Percentiles rank a stretch among this genome's conserved stretches.
Conservation (phyloP, 2,797 vertebrate species). For the Myiotriccus ornatus region DNA sequence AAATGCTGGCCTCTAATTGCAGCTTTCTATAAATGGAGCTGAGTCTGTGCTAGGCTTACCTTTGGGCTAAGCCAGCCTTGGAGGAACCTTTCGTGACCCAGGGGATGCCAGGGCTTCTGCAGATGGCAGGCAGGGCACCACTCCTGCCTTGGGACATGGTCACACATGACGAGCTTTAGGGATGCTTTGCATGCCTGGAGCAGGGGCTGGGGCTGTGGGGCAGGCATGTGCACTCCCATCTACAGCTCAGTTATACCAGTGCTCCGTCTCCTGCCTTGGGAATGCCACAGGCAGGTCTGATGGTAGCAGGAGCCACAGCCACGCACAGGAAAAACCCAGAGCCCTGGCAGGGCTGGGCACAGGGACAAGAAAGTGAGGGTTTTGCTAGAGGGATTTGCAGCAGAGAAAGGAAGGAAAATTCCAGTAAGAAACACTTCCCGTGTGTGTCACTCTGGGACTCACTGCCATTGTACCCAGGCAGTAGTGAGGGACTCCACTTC, state of each 20-base stretch:
- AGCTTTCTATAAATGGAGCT: slow-evolving; percentile 1
- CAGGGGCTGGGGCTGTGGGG: neutral
- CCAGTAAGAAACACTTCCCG: neutral
- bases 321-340: neutral
- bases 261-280: accelerated
- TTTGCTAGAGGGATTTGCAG: neutral
- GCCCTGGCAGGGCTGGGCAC: neutral
- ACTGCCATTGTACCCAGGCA: accelerated
- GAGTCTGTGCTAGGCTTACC: neutral
- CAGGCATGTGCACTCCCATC: accelerated
- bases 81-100: neutral
- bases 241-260: accelerated
- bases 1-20: neutral
- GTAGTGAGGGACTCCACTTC: neutral
- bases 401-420: neutral
- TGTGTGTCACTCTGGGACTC: accelerated
- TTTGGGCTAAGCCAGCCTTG: neutral
- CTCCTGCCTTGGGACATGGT: neutral
- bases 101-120: neutral
- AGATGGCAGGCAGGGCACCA: neutral
- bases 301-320: neutral
- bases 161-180: accelerated
- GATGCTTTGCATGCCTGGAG: neutral
- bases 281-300: neutral
- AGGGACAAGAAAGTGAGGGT: accelerated